These are phyloP conservation scores for Villa cingulata DNA, from an alignment of 2,888 invertebrate genomes.

Conservation along the genomic window DNA sequence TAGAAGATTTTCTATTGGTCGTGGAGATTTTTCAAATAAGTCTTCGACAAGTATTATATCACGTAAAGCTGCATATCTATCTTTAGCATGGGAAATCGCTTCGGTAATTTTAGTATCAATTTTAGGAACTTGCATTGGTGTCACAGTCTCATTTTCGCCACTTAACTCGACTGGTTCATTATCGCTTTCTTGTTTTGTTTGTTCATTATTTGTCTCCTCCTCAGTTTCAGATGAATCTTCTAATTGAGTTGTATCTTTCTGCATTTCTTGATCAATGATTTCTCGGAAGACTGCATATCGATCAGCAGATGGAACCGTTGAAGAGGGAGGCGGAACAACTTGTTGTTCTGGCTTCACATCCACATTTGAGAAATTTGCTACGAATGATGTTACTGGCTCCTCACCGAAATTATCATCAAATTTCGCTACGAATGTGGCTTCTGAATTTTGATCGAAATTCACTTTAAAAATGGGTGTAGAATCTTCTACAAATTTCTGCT, in stretches of 20 bases:
- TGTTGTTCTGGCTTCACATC: slow-evolving; percentile 23
- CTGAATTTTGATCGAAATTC: slow-evolving; percentile 29
- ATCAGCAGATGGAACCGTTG: slow-evolving; percentile 48
- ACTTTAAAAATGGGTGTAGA: slow-evolving; percentile 30
- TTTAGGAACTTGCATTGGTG: slow-evolving; percentile 22
- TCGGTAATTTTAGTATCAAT: slow-evolving; percentile 39
- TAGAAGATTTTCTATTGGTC: background rate
- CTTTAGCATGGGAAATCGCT: slow-evolving; percentile 41
- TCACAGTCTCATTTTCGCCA: slow-evolving; percentile 26
- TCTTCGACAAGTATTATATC: slow-evolving; percentile 57
- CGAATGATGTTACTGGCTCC: slow-evolving; percentile 38
- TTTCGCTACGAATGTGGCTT: slow-evolving; percentile 40
- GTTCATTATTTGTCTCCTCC: slow-evolving; percentile 1
- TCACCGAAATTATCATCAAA: slow-evolving; percentile 53
- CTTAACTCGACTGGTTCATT: background rate
- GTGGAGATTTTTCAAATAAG: slow-evolving; percentile 37
- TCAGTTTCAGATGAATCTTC: slow-evolving; percentile 14
- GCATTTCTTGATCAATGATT: slow-evolving; percentile 60
- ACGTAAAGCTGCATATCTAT: slow-evolving; percentile 68
- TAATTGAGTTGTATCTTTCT: slow-evolving; percentile 24
- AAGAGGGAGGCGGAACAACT: slow-evolving; percentile 2
- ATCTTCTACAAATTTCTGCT: background rate
- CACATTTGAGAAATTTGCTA: slow-evolving; percentile 54
- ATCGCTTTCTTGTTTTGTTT: background rate
- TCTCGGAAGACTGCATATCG: slow-evolving; percentile 81